These are phyloP conservation scores for Cotesia glomerata DNA, from an alignment of 1,140 invertebrate species.

Conservation along the genomic window DNA sequence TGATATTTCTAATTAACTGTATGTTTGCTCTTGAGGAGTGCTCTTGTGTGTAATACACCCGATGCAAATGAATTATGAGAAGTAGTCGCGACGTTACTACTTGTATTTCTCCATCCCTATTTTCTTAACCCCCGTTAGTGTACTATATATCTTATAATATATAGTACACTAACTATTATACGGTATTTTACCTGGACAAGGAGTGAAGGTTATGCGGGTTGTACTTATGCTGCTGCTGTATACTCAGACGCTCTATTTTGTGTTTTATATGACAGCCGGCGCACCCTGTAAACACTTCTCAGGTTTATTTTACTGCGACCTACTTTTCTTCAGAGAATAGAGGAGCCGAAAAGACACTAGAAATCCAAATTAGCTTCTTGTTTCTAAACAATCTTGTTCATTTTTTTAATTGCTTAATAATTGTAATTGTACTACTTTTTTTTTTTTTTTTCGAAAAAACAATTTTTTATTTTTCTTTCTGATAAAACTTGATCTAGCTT, in stretches of 20 bases:
- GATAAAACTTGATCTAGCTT: too few relatives aligned
- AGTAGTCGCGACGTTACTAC: constrained; percentile 10
- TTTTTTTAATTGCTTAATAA: too few relatives aligned
- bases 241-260: constrained; percentile 36
- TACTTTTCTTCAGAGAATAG: constrained; percentile 13
- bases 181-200: neutral
- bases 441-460: neutral
- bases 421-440: neutral
- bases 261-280: constrained; percentile 35
- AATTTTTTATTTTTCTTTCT: too few relatives aligned
- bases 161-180: neutral
- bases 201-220: too few relatives aligned
- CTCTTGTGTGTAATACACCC: neutral
- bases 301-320: constrained; percentile 34
- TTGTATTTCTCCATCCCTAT: neutral
- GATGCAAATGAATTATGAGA: constrained; percentile 25
- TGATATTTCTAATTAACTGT: constrained; percentile 24
- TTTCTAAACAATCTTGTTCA: too few relatives aligned
- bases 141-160: neutral
- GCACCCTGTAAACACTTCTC: constrained; percentile 38
- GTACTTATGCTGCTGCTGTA: constrained; percentile 2
- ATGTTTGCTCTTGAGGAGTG: constrained; percentile 21
- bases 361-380: constrained; percentile 7
- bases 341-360: constrained; percentile 8
- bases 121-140: neutral